A percentile compares a stretch with the other conserved stretches of the same genome.
These are phyloP conservation scores for Microtus montanus DNA, from an alignment of 2,113 vertebrate species.

Conservation along the genomic window DNA sequence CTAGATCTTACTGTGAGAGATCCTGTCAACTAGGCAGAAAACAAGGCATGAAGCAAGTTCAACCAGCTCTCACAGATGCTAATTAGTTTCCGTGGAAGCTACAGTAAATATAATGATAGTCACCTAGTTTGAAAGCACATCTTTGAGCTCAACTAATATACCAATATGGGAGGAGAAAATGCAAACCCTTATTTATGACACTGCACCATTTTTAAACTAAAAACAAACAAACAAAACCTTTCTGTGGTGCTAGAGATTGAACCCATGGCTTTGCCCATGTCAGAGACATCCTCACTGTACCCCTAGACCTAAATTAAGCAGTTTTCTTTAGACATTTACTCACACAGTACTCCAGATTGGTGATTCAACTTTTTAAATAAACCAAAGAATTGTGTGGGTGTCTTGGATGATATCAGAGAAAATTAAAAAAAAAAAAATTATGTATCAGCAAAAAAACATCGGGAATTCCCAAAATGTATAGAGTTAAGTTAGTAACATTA, in stretches of 20 bases:
- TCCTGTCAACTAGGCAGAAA: neutral
- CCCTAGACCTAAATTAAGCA: neutral
- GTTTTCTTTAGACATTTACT: neutral
- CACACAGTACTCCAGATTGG: neutral
- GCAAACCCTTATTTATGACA: neutral
- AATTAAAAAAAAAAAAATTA: slow-evolving; percentile 23
- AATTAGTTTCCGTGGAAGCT: neutral
- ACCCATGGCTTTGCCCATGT: neutral
- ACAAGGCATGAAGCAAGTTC: neutral
- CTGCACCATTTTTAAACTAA: neutral
- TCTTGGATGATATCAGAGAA: neutral
- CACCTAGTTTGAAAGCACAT: neutral
- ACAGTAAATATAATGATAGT: neutral
- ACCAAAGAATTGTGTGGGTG: too few species aligned
- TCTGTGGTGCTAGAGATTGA: neutral
- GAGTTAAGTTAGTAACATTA: neutral
- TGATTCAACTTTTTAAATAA: neutral
- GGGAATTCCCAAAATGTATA: neutral
- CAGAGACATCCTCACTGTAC: neutral
- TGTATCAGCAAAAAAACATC: neutral
- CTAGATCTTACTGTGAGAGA: neutral
- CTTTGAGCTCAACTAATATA: neutral
- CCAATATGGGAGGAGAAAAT: neutral
- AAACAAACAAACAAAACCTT: neutral
- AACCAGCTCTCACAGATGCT: neutral